phyloP scores from a whole-genome alignment of 2,797 vertebrate species.

The Myripristis jacobus region DNA sequence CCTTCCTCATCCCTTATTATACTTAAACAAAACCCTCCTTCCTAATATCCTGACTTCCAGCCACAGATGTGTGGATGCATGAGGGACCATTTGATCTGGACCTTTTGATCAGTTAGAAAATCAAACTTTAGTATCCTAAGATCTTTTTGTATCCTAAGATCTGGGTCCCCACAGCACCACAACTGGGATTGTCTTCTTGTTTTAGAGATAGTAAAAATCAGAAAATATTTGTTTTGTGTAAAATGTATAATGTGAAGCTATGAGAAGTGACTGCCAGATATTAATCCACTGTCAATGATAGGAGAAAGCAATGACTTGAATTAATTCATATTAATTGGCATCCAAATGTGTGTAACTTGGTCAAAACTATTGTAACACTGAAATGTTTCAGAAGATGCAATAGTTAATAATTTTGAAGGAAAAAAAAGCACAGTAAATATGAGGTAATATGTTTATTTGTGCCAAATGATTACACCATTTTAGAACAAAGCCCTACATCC shows the following conservation, averaged over 20 bases:
- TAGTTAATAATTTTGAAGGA: no score
- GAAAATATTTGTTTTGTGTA: background rate
- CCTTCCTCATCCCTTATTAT: conserved; percentile 54
- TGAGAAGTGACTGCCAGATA: no score
- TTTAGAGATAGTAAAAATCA: background rate
- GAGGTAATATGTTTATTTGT: background rate
- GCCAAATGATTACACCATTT: background rate
- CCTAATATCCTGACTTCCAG: conserved; percentile 34
- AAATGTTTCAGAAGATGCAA: no score
- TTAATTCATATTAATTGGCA: no score
- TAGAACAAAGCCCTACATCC: conserved; percentile 3
- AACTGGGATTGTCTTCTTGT: background rate
- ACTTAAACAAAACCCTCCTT: conserved; percentile 27
- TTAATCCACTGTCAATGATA: no score
- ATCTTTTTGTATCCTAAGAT: background rate
- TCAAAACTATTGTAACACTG: no score
- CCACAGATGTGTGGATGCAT: conserved; percentile 47
- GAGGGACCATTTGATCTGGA: conserved; percentile 11
- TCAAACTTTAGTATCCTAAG: background rate
- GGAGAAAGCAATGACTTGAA: background rate
- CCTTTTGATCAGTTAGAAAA: background rate
- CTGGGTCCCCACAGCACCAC: background rate
- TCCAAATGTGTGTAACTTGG: no score
- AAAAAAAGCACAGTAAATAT: background rate
- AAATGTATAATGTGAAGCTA: no score